Evolutionary conservation across 1,140 invertebrate species (phyloP).

Genomic region (Diorhabda elongata): DNA sequence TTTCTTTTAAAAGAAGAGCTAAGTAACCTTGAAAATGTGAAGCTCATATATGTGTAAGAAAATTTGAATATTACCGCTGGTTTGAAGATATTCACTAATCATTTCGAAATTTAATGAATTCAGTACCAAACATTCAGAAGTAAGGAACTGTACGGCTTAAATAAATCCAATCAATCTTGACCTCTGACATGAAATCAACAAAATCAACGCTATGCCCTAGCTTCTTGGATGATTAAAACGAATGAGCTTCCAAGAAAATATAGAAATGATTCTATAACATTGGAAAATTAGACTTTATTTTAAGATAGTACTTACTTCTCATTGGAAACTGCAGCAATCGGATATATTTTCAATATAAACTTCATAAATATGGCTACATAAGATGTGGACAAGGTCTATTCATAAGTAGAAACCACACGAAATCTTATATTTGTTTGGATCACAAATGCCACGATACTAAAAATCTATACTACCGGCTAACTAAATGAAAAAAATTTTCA

Average conservation of each 20-base stretch:
- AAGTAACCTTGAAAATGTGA: conserved; percentile 32
- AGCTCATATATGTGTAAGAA: not conserved
- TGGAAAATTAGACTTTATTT: not conserved
- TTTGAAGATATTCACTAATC: not conserved
- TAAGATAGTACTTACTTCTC: conserved; percentile 37
- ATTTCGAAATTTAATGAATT: too few species aligned
- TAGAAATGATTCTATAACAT: not conserved
- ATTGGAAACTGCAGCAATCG: conserved; percentile 32
- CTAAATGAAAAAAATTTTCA: conserved; percentile 13
- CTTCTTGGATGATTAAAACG: conserved; percentile 6
- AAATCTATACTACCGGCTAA: conserved; percentile 3
- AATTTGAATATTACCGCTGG: not conserved
- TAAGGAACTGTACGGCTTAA: not conserved
- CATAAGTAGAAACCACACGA: conserved; percentile 24
- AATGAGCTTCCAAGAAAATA: not conserved
- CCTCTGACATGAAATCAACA: conserved; percentile 33
- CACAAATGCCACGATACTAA: conserved; percentile 12
- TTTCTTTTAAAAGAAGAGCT: conserved; percentile 5
- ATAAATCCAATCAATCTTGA: conserved; percentile 31
- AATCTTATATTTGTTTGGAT: conserved; percentile 16
- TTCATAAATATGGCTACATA: conserved; percentile 45
- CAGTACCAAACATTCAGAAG: not conserved
- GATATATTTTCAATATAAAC: conserved; percentile 31
- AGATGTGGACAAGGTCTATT: conserved; percentile 32
- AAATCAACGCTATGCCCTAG: conserved; percentile 25